A percentile compares a stretch with the other conserved stretches of the same genome.
phyloP scores from a whole-genome alignment of 2,888 invertebrate species.

The Neoitamus cyanurus region DNA sequence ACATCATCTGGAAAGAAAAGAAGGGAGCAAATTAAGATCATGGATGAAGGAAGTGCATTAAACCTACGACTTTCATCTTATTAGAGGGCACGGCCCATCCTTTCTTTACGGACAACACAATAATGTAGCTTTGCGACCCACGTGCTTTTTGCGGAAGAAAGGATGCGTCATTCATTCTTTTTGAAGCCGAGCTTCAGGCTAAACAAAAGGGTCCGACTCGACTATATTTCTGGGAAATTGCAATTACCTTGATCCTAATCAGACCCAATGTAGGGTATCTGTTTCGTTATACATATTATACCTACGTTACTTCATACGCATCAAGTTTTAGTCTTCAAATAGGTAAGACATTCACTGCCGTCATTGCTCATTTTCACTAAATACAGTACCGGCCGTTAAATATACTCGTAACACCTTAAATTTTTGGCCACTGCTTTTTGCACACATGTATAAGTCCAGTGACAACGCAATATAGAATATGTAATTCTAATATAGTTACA shows the following conservation, averaged over 20 bases:
- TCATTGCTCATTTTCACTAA: too few species aligned
- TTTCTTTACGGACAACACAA: background rate
- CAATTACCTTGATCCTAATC: background rate
- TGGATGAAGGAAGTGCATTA: background rate
- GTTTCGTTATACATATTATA: too few species aligned
- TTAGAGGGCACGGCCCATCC: background rate
- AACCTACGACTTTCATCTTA: background rate
- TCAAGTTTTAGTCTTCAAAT: too few species aligned
- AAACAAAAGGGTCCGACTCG: background rate
- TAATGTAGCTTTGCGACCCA: background rate
- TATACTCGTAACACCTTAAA: too few species aligned
- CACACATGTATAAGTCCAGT: too few species aligned
- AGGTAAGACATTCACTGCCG: too few species aligned
- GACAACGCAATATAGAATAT: too few species aligned
- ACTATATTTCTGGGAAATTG: background rate
- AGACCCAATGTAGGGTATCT: too few species aligned
- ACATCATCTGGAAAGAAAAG: conserved; percentile 61
- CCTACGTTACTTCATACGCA: too few species aligned
- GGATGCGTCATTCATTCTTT: background rate
- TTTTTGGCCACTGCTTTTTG: too few species aligned
- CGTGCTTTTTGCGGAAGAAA: background rate
- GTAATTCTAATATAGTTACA: too few species aligned
- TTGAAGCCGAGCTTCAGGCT: background rate
- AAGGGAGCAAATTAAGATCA: conserved; percentile 5
- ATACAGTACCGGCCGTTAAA: too few species aligned